Conservation (phyloP, 2,888 invertebrate genomes). For the Chorisops tibialis region DNA sequence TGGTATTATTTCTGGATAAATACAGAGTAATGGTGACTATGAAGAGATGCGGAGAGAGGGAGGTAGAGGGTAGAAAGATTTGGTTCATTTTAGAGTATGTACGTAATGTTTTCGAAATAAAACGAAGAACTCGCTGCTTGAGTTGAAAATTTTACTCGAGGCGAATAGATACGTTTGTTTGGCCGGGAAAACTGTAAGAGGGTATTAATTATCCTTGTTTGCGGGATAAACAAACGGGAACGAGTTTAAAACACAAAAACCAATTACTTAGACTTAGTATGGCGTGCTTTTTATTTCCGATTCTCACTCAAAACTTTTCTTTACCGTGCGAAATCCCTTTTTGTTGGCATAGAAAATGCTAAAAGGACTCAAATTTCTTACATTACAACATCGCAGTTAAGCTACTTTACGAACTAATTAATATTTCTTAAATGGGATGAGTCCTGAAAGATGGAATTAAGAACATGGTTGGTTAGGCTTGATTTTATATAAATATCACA, state of each 20-base stretch:
- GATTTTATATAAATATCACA: too few species aligned
- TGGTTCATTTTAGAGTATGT: background rate
- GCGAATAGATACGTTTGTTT: background rate
- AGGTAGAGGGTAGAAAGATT: background rate
- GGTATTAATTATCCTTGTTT: slow-evolving; percentile 41
- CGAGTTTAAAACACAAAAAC: slow-evolving; percentile 24
- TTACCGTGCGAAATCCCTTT: too few species aligned
- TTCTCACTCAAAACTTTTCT: too few species aligned
- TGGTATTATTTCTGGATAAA: slow-evolving; percentile 27
- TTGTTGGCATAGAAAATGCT: background rate
- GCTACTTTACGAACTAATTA: slow-evolving; percentile 14
- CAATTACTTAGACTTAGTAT: slow-evolving; percentile 24
- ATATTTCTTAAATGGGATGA: slow-evolving; percentile 2
- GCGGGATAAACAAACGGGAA: slow-evolving; percentile 34
- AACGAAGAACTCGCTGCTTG: background rate
- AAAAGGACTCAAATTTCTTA: slow-evolving; percentile 11
- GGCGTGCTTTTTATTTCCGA: background rate
- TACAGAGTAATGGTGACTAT: background rate
- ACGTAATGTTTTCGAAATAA: background rate
- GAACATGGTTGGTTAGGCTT: too few species aligned
- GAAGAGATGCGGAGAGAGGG: too few species aligned
- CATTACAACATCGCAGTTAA: slow-evolving; percentile 9
- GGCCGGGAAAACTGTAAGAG: slow-evolving; percentile 13
- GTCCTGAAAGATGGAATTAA: too few species aligned
- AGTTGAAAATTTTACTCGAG: background rate